Evolutionary conservation across 2,797 vertebrate species (phyloP), one percentile per base, ranked within the genome.

Genomic region (Poeciliopsis gracilis): DNA sequence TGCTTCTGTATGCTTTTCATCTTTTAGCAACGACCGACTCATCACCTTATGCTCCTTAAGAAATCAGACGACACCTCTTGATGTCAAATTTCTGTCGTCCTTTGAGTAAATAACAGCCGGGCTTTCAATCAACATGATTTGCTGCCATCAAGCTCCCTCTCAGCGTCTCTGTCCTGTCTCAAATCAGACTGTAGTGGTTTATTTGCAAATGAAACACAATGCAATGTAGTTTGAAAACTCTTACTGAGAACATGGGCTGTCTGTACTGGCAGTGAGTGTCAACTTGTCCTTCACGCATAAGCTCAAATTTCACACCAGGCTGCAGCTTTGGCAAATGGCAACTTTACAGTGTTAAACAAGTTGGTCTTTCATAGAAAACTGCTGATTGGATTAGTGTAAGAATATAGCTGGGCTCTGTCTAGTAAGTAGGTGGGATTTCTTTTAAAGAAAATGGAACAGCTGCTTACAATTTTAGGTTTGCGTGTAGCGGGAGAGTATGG

Each of bases 351-450:
- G 87, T 88, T 25, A 70, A 86, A 84, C 86, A 81, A 85, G 88
- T 79, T 71, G n/a, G 77, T 82, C 75, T 83, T 77, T 87, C 51
- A n/a, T 76, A 82, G 85, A 81, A 77, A 78, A 47, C 79, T 15
- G n/a, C 33, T 87, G 83, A 88, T 89, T 88, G 82, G 87, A 90
- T 93, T 86, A 90, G 75, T 81, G 51, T 85, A 15, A 73, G 87
- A 81, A 87, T 87, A 80, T 81, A 77, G 83, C 83, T 59, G 72
- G 85, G 77, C 84, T 82, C 83, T 86, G 86, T 89, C 84, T 23
- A 33, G 73, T 69, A 77, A 67, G 43, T 79, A 61, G 78, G 79
- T 33, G 72, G 78, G 78, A 76, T 70, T 41, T 41, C 7, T 72
- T 84, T 78, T 87, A 75, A 89, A 87, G 83, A 84, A 49, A 82